Conservation (phyloP, 2,888 invertebrate genomes). For the Patella caerulea region DNA sequence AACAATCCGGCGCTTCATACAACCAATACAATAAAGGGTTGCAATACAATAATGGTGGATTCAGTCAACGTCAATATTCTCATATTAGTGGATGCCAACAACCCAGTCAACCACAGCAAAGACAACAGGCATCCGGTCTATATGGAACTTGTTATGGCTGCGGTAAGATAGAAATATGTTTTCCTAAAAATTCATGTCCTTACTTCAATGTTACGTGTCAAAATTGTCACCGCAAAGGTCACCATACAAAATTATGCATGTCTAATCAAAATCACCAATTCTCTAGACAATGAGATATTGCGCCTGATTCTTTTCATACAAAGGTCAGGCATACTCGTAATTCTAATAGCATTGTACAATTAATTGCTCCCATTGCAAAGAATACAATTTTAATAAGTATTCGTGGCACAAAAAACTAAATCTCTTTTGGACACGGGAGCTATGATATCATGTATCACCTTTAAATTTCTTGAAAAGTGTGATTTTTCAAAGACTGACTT, state of each 20-base stretch:
- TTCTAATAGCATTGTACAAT: neutral
- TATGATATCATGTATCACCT: neutral
- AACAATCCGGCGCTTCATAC: too few relatives aligned
- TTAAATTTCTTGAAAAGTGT: neutral
- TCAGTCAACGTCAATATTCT: too few relatives aligned
- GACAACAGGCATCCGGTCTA: too few relatives aligned
- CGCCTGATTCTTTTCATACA: neutral
- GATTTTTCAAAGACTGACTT: neutral
- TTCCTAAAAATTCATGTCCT: neutral
- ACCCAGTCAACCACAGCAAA: too few relatives aligned
- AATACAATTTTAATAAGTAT: neutral
- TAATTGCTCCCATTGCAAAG: neutral
- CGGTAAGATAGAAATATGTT: slow-evolving; percentile 1
- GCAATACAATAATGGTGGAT: too few relatives aligned
- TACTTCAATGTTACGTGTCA: neutral
- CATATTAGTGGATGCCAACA: too few relatives aligned
- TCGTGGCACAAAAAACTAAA: neutral
- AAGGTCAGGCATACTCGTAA: neutral
- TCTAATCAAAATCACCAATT: neutral
- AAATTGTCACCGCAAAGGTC: neutral
- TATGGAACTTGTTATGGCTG: neutral
- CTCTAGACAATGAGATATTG: neutral
- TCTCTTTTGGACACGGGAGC: neutral
- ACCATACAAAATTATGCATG: neutral
- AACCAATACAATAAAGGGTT: too few relatives aligned